These are phyloP conservation scores for Drosophila niveifrons DNA, from an alignment of 2,888 invertebrate species.

Conservation along the genomic window DNA sequence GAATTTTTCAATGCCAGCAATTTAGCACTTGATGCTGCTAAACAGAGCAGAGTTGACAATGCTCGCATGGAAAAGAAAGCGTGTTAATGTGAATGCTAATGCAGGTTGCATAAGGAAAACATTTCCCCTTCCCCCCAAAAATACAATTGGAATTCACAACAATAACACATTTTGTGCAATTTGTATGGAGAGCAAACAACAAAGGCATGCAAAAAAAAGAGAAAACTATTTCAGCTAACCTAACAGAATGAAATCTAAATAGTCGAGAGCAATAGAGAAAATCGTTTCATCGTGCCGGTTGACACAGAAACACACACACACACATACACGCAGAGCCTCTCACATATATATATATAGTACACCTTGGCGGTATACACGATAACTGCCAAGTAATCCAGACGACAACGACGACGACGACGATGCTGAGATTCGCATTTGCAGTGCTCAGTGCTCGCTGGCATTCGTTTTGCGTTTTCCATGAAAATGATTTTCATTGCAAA, in stretches of 20 bases:
- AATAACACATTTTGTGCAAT: conserved; percentile 63
- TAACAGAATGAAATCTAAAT: conserved; percentile 43
- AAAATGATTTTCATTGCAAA: conserved; percentile 73
- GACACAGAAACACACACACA: conserved; percentile 15
- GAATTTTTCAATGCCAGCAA: conserved; percentile 66
- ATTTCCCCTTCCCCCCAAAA: conserved; percentile 13
- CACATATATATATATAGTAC: conserved; percentile 11
- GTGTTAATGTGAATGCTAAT: conserved; percentile 14
- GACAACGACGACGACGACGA: conserved; percentile 48
- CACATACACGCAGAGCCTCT: conserved; percentile 3
- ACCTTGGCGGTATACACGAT: conserved; percentile 26
- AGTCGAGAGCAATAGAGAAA: conserved; percentile 22
- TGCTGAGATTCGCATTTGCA: conserved; percentile 58
- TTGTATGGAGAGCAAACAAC: conserved; percentile 39
- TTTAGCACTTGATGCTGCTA: conserved; percentile 63
- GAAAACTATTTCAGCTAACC: conserved; percentile 54
- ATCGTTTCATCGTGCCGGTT: conserved; percentile 60
- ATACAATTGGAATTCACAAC: conserved; percentile 46
- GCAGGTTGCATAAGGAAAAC: conserved; percentile 43
- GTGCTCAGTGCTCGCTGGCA: conserved; percentile 43
- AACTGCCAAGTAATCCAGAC: conserved; percentile 67
- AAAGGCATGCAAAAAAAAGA: conserved; percentile 47
- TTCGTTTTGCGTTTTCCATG: conserved; percentile 61
- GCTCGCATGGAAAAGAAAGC: conserved; percentile 9
- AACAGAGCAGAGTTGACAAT: conserved; percentile 9